Conservation (phyloP, 1,140 invertebrate species). For the Papilio glaucus region DNA sequence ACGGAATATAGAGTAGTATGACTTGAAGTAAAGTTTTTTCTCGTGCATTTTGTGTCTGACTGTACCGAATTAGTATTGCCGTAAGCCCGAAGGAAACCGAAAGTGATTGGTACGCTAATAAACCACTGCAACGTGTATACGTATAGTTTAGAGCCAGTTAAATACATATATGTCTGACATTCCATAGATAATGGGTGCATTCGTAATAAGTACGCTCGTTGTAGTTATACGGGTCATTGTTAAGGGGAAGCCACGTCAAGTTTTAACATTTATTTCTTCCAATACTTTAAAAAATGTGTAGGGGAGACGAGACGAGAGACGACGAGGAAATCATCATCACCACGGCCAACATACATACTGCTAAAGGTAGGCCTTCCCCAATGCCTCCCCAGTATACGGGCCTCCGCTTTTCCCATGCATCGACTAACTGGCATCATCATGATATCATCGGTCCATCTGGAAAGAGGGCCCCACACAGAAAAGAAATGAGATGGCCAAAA, state of each 20-base stretch:
- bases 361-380: too few relatives aligned
- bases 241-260: constrained; percentile 48
- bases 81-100: constrained; percentile 51
- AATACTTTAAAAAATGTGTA: not conserved
- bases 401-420: too few relatives aligned
- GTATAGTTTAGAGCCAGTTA: constrained; percentile 46
- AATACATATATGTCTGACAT: constrained; percentile 52
- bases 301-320: too few relatives aligned
- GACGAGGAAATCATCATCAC: too few relatives aligned
- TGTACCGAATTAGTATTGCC: constrained; percentile 43
- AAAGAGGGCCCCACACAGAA: too few relatives aligned
- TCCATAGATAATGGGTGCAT: constrained; percentile 57
- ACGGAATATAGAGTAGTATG: too few relatives aligned
- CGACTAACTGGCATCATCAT: too few relatives aligned
- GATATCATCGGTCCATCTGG: too few relatives aligned
- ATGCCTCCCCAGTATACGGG: too few relatives aligned
- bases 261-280: not conserved
- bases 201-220: constrained; percentile 55
- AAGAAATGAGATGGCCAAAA: too few relatives aligned
- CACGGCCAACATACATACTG: too few relatives aligned
- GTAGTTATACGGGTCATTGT: constrained; percentile 46
- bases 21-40: too few relatives aligned
- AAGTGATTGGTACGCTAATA: constrained; percentile 52
- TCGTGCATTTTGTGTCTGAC: not conserved
- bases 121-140: constrained; percentile 29